Evolutionary conservation across 1,140 invertebrate genomes (phyloP).

Genomic region (Andricus grossulariae): DNA sequence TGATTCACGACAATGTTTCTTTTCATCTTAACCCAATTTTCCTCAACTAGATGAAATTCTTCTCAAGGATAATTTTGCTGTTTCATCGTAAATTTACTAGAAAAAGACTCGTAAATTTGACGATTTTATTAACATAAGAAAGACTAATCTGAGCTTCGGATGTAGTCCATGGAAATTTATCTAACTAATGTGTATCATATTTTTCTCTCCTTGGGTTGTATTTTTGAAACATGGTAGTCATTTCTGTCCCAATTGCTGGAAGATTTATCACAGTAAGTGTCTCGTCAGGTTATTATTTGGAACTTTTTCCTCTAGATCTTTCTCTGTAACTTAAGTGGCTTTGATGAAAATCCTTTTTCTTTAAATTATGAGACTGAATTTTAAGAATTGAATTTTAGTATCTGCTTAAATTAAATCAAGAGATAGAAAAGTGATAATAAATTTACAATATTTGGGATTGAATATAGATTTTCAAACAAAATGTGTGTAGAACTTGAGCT

Average conservation of each 20-base stretch:
- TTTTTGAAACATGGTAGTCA: neutral
- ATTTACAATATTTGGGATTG: too few relatives aligned
- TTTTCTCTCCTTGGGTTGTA: neutral
- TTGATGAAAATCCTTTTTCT: neutral
- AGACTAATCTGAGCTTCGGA: neutral
- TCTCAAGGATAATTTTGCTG: too few relatives aligned
- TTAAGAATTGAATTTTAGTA: neutral
- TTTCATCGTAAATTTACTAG: too few relatives aligned
- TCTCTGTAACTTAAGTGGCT: neutral
- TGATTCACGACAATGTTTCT: too few relatives aligned
- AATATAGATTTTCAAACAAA: too few relatives aligned
- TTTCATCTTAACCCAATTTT: too few relatives aligned
- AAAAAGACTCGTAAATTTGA: neutral
- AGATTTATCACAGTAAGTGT: neutral
- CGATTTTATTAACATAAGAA: neutral
- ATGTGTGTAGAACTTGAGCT: too few relatives aligned
- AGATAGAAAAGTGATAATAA: too few relatives aligned
- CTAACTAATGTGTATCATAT: conserved; percentile 4
- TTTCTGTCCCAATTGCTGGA: neutral
- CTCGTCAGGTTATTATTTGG: neutral
- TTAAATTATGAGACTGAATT: neutral
- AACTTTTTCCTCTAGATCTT: neutral
- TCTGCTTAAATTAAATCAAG: too few relatives aligned
- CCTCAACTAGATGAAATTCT: too few relatives aligned
- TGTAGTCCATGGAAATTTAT: conserved; percentile 11